Conservation (phyloP, 92 coral and sea anemone species). For the Muricea muricata region DNA sequence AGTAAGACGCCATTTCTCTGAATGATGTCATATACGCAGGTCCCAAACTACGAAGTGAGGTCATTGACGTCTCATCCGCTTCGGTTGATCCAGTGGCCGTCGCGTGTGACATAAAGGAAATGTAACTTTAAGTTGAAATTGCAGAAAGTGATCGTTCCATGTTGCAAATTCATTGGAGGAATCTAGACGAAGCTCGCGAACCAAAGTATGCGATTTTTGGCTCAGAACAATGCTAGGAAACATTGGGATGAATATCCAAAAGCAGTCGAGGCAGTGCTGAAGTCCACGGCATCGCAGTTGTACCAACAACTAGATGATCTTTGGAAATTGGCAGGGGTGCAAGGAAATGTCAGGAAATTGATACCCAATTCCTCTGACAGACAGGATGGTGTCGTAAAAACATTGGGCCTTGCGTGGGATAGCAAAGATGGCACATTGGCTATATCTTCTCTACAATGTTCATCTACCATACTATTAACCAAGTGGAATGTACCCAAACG, state of each 20-base stretch:
- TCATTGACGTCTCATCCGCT: conserved; percentile 66
- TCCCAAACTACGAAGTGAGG: conserved; percentile 58
- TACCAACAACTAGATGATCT: conserved; percentile 35
- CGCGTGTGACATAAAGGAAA: conserved; percentile 59
- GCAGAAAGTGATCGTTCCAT: conserved; percentile 41
- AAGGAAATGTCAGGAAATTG: conserved; percentile 64
- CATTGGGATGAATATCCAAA: not conserved
- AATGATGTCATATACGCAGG: conserved; percentile 65
- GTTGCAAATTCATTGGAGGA: conserved; percentile 53
- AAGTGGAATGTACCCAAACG: not conserved
- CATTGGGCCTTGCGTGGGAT: conserved; percentile 23
- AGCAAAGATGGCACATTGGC: conserved; percentile 53
- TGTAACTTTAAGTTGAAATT: conserved; percentile 61
- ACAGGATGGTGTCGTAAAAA: not conserved
- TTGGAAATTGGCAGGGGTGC: conserved; percentile 56
- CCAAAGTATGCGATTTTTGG: conserved; percentile 57
- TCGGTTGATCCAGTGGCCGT: conserved; percentile 54
- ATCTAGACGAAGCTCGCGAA: conserved; percentile 27
- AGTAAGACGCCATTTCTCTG: conserved; percentile 50
- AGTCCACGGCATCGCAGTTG: conserved; percentile 63
- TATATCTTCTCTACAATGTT: not conserved
- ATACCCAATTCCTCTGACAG: conserved; percentile 49
- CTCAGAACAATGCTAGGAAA: conserved; percentile 4
- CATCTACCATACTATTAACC: not conserved
- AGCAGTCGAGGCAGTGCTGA: not conserved